Evolutionary conservation across 2,797 vertebrate genomes (phyloP).

Genomic region (Propithecus deckenii): DNA sequence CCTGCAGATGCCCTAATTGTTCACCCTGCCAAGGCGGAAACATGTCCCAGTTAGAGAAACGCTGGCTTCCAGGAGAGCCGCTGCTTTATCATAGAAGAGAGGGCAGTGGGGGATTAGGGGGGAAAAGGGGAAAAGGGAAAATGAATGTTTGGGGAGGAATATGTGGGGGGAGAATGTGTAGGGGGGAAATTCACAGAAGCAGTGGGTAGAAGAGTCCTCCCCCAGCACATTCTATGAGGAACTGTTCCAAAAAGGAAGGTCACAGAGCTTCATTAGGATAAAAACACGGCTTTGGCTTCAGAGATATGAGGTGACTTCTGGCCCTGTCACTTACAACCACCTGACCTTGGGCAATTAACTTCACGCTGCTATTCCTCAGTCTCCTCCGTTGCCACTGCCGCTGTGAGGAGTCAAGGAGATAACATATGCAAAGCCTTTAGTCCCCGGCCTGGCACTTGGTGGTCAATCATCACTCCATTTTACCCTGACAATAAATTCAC

Average conservation of each 20-base stretch:
- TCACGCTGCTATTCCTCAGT: not conserved
- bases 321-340: not conserved
- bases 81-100: not conserved
- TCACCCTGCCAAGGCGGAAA: not conserved
- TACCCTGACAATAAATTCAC: not conserved
- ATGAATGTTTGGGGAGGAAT: no score
- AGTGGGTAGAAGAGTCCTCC: not conserved
- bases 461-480: not conserved
- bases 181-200: not conserved
- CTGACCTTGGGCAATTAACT: not conserved
- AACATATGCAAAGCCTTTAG: not conserved
- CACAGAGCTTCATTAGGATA: not conserved
- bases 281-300: not conserved
- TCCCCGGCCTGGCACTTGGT: not conserved
- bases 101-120: not conserved
- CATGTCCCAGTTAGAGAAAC: not conserved
- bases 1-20: not conserved
- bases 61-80: not conserved
- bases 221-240: not conserved
- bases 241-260: not conserved
- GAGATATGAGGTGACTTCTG: not conserved
- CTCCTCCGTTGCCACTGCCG: not conserved
- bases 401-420: not conserved
- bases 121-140: no score
- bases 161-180: fast-evolving